A percentile compares a stretch with the other conserved stretches of the same genome.
phyloP scores from a whole-genome alignment of 2,888 invertebrate species.

The Callimorpha dominula region DNA sequence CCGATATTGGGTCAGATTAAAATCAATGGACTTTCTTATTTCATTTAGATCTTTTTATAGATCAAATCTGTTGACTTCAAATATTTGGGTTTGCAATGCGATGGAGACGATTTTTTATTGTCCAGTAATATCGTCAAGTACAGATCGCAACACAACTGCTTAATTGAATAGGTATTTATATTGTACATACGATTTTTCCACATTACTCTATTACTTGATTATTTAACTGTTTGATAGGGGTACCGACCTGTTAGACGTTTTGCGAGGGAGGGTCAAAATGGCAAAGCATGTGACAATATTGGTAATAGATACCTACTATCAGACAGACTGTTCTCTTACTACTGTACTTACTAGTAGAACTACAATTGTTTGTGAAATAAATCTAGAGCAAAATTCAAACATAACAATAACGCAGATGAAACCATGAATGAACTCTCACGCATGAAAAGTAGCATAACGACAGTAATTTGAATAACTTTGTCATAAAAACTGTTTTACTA shows the following conservation, averaged over 20 bases:
- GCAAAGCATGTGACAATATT: neutral
- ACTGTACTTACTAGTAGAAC: too few relatives aligned
- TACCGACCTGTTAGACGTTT: too few relatives aligned
- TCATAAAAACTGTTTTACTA: conserved; percentile 4
- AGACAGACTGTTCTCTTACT: neutral
- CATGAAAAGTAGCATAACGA: conserved; percentile 52
- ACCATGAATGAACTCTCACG: conserved; percentile 23
- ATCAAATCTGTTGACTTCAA: neutral
- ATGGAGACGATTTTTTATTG: neutral
- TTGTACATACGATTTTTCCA: too few relatives aligned
- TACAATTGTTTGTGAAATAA: conserved; percentile 26
- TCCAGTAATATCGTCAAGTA: too few relatives aligned
- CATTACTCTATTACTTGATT: too few relatives aligned
- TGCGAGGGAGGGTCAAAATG: neutral
- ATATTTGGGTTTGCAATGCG: neutral
- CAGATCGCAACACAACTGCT: too few relatives aligned
- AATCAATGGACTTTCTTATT: too few relatives aligned
- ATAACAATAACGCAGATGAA: neutral
- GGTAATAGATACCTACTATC: neutral
- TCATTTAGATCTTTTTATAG: neutral
- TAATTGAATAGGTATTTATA: too few relatives aligned
- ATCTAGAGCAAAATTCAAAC: neutral
- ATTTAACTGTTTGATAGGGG: too few relatives aligned
- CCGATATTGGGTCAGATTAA: too few relatives aligned
- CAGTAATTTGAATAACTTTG: conserved; percentile 40